These are phyloP conservation scores for Pomatostomus ruficeps DNA, from an alignment of 2,113 vertebrate species.

Conservation along the genomic window DNA sequence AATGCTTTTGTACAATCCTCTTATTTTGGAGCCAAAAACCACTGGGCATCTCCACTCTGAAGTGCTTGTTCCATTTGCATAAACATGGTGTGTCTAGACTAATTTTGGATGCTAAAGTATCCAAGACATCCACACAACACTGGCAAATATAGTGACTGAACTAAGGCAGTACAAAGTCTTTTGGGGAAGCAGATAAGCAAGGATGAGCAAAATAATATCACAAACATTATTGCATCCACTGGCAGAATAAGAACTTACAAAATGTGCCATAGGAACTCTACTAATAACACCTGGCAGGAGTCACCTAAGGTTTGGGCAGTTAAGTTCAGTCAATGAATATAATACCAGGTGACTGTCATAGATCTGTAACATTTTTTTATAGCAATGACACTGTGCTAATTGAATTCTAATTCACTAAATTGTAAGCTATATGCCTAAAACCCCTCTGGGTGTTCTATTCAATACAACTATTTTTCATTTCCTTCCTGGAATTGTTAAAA, in stretches of 20 bases:
- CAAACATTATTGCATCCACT: neutral
- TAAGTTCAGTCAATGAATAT: neutral
- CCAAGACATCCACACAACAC: neutral
- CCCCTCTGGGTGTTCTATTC: neutral
- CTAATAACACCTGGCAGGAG: neutral
- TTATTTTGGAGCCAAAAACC: neutral
- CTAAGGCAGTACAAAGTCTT: neutral
- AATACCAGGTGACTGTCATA: neutral
- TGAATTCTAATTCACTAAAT: neutral
- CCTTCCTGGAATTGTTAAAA: neutral
- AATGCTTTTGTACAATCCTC: neutral
- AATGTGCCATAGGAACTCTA: neutral
- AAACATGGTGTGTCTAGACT: neutral
- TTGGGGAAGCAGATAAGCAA: neutral
- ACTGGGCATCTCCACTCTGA: neutral
- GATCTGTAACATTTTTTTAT: neutral
- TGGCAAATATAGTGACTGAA: neutral
- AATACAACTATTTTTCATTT: neutral
- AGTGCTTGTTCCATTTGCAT: neutral
- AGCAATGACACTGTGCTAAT: neutral
- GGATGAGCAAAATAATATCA: neutral
- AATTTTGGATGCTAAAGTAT: neutral
- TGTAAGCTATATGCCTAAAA: neutral
- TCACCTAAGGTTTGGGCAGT: neutral
- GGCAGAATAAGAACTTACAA: neutral